A percentile compares a stretch with the other conserved stretches of the same genome.
Evolutionary conservation across 2,113 vertebrate genomes (phyloP).

Genomic region (Cottus gobio): DNA sequence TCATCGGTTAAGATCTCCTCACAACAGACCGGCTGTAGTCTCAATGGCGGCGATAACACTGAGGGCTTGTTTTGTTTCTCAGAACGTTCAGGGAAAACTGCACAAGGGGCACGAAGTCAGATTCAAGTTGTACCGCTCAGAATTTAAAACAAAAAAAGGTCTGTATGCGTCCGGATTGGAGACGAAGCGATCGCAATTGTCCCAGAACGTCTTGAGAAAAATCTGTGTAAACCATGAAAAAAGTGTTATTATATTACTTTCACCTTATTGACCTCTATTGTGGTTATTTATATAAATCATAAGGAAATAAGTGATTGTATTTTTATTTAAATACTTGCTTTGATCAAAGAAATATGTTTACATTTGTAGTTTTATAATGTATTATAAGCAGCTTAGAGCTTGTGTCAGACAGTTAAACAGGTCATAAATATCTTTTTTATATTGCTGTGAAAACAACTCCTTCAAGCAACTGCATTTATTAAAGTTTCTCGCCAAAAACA

Average conservation of each 20-base stretch:
- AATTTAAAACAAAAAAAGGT: not conserved
- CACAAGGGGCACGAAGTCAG: not conserved
- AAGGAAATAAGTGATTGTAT: not conserved
- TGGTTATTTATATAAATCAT: not conserved
- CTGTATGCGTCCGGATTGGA: not conserved
- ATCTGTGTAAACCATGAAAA: too few species aligned
- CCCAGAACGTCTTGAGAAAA: too few species aligned
- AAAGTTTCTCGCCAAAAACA: too few species aligned
- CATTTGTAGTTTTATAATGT: too few species aligned
- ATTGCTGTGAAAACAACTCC: too few species aligned
- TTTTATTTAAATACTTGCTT: not conserved
- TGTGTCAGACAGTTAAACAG: too few species aligned
- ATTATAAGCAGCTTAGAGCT: too few species aligned
- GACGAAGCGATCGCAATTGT: not conserved
- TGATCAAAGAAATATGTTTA: too few species aligned
- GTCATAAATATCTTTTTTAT: too few species aligned
- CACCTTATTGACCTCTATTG: not conserved
- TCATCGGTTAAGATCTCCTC: not conserved
- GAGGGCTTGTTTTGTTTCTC: not conserved
- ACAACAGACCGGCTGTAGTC: not conserved
- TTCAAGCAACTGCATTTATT: too few species aligned
- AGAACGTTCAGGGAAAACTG: not conserved
- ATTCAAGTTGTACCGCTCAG: not conserved
- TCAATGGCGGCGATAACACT: not conserved
- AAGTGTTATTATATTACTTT: not conserved